These are phyloP conservation scores for Rhagium mordax DNA, from an alignment of 2,888 invertebrate species.

Conservation along the genomic window DNA sequence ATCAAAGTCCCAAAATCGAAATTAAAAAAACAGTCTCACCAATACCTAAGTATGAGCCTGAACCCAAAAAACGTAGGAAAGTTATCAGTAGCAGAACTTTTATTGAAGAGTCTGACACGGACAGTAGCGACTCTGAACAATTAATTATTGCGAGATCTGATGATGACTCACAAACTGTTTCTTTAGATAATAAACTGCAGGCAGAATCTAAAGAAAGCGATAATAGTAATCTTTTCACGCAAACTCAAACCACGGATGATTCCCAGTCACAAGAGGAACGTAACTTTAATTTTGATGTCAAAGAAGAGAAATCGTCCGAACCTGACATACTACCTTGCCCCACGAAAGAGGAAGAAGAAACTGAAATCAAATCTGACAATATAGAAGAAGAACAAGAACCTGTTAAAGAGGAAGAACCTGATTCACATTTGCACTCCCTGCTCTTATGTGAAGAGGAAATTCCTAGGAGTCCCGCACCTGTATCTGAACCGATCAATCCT, in stretches of 20 bases:
- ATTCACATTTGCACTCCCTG: slow-evolving; percentile 80
- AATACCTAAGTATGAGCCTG: slow-evolving; percentile 44
- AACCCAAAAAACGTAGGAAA: slow-evolving; percentile 62
- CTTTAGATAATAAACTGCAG: slow-evolving; percentile 54
- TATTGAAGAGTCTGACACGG: slow-evolving; percentile 75
- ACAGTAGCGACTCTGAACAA: slow-evolving; percentile 78
- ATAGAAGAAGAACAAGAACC: slow-evolving; percentile 54
- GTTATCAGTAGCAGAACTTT: slow-evolving; percentile 69
- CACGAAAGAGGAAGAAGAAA: slow-evolving; percentile 56
- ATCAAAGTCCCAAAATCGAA: slow-evolving; percentile 33
- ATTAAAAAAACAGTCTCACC: slow-evolving; percentile 51
- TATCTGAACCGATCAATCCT: slow-evolving; percentile 64
- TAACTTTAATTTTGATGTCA: slow-evolving; percentile 65
- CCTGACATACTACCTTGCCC: slow-evolving; percentile 55
- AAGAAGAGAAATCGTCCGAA: slow-evolving; percentile 48
- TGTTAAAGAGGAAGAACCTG: slow-evolving; percentile 71
- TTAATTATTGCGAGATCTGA: slow-evolving; percentile 74
- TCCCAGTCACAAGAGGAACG: slow-evolving; percentile 61
- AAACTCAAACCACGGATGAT: slow-evolving; percentile 58
- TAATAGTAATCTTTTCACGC: slow-evolving; percentile 57
- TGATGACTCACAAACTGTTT: slow-evolving; percentile 63
- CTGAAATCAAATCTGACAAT: slow-evolving; percentile 39
- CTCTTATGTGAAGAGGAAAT: slow-evolving; percentile 92
- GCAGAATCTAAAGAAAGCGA: slow-evolving; percentile 60
- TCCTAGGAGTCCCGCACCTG: slow-evolving; percentile 89